Conservation (phyloP, 2,888 invertebrate species). For the Lochmaea capreae region DNA sequence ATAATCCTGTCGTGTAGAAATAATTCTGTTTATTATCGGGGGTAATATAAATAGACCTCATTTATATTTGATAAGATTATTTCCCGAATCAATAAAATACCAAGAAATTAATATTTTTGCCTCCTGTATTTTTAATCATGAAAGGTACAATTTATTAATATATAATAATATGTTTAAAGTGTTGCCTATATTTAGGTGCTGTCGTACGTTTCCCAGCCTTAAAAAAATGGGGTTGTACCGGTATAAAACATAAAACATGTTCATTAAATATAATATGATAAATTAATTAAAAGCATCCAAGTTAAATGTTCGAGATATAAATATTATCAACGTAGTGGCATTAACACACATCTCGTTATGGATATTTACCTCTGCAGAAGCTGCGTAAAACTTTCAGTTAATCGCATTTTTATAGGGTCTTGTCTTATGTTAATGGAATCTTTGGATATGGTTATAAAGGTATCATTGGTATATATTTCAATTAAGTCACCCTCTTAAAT, state of each 20-base stretch:
- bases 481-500: slow-evolving; percentile 59
- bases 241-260: too few species aligned
- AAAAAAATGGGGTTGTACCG: too few species aligned
- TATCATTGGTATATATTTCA: slow-evolving; percentile 59
- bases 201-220: too few species aligned
- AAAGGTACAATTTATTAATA: too few species aligned
- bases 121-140: too few species aligned
- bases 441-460: slow-evolving; percentile 25
- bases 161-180: too few species aligned
- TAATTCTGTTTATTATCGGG: too few species aligned
- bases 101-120: too few species aligned
- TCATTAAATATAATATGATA: background rate
- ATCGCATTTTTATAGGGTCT: slow-evolving; percentile 32
- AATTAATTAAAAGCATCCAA: background rate
- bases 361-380: background rate
- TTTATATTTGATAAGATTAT: too few species aligned
- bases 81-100: too few species aligned
- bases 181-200: too few species aligned
- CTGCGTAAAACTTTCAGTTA: slow-evolving; percentile 21
- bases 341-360: background rate
- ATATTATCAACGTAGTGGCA: background rate
- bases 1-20: slow-evolving; percentile 6
- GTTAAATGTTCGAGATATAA: background rate
- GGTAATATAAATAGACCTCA: too few species aligned
- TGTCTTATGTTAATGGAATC: slow-evolving; percentile 32